Percentiles rank a stretch among this genome's conserved stretches.
These are phyloP conservation scores for Papilio demoleus DNA, from an alignment of 2,888 invertebrate species.

Conservation along the genomic window DNA sequence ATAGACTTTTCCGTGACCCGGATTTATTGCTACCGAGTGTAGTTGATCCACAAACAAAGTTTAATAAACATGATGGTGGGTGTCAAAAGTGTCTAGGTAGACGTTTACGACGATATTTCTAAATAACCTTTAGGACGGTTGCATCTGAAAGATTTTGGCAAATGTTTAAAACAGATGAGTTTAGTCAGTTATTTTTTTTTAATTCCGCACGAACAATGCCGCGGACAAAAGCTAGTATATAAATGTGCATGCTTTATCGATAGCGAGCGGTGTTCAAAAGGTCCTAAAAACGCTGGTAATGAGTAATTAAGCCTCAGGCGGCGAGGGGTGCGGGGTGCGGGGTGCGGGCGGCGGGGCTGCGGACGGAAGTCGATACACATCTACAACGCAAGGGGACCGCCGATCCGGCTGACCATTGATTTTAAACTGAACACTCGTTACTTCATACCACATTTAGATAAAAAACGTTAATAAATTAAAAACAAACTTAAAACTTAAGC, in stretches of 20 bases:
- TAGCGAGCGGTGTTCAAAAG: constrained; percentile 55
- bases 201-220: too few relatives aligned
- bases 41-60: too few relatives aligned
- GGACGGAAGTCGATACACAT: constrained; percentile 73
- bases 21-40: too few relatives aligned
- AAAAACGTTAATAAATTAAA: constrained; percentile 11
- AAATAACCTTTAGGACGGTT: too few relatives aligned
- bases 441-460: constrained; percentile 47
- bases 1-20: too few relatives aligned
- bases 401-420: constrained; percentile 65
- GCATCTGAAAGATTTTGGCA: too few relatives aligned
- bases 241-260: constrained; percentile 12
- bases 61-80: too few relatives aligned
- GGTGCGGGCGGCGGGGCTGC: too few relatives aligned
- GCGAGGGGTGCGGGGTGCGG: constrained; percentile 42
- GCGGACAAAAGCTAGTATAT: neutral
- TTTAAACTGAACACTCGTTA: constrained; percentile 70
- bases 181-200: too few relatives aligned
- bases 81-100: too few relatives aligned
- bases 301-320: constrained; percentile 68
- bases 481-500: neutral
- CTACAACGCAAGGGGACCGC: constrained; percentile 56
- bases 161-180: too few relatives aligned
- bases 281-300: constrained; percentile 70
- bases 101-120: too few relatives aligned